Evolutionary conservation across 2,113 vertebrate species (phyloP).

Genomic region (Elephas maximus): DNA sequence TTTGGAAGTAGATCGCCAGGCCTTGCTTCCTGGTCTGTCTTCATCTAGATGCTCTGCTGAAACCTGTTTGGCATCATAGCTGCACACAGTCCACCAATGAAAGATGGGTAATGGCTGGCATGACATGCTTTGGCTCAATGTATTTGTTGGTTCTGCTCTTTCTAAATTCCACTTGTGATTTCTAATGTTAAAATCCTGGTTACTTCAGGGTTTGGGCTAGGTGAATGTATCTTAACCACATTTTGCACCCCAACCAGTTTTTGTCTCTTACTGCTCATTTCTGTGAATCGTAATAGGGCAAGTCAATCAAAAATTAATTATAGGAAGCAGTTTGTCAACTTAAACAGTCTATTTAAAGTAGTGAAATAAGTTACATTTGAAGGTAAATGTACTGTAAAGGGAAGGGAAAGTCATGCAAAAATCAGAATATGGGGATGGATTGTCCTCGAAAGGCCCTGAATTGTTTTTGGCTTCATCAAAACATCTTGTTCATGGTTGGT

Average conservation of each 20-base stretch:
- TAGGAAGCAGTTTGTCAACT: conserved; percentile 36
- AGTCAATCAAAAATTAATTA: conserved; percentile 51
- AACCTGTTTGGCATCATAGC: background rate
- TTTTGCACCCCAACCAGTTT: background rate
- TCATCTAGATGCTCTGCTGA: background rate
- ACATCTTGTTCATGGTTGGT: conserved; percentile 40
- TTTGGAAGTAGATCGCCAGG: background rate
- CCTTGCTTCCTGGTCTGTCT: background rate
- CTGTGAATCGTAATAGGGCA: background rate
- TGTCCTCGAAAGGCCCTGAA: conserved; percentile 7
- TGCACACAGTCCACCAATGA: background rate
- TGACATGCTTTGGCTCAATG: background rate
- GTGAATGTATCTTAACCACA: background rate
- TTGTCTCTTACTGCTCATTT: background rate
- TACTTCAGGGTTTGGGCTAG: background rate
- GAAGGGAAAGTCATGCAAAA: conserved; percentile 48
- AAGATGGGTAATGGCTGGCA: background rate
- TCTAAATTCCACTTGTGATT: background rate
- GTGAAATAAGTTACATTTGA: conserved; percentile 27
- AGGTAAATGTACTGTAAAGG: conserved; percentile 5
- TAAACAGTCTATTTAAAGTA: conserved; percentile 11
- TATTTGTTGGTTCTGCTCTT: background rate
- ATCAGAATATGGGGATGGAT: conserved; percentile 27
- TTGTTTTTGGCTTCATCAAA: conserved; percentile 58
- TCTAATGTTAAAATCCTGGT: background rate